Base-by-base conservation (phyloP, 2,113 vertebrate genomes). In the Aythya baeri region DNA sequence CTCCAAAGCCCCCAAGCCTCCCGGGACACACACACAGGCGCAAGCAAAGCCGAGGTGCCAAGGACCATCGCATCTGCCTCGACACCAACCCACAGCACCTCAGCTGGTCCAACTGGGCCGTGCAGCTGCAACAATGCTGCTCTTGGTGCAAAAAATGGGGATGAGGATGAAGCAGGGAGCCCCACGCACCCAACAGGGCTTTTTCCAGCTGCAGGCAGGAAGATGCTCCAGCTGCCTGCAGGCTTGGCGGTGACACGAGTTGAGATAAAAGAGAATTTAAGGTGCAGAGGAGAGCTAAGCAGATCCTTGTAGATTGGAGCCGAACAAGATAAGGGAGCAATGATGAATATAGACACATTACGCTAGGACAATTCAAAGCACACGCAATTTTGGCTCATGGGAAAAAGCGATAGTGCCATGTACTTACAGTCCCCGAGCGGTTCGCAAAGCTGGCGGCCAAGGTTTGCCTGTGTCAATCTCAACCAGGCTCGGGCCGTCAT, bases 111-210 rank as follows among this genome's bases (percentile, higher is more conserved):
- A 38, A 27, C 20, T 8, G 3, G 17, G 13, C 65, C 9, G 4
- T 1, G 17, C 34, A 27, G 11, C 7, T 5, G 55, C 29, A 15
- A 13, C 20, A 4, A 4, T 7, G 59, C 63, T 21, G 2, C 2
- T 0, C 12, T 61, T 59, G 11, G 1, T 0, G 1, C 29, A 15
- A 27, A 65, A 70, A 2, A 22, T 32, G 83, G 55, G 46, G 38
- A 15, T 7, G 44, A 52, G 55, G 31, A 5, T 34, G 4, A 74
- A 59, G 83, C 81, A 7, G 20, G 50, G 74, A 68, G 41, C 57
- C 50, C 79, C 2, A 0, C 9, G 0, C 2, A 1, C 55, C 38
- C 41, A 8, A 17, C 8, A 5, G 17, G 17, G 18, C 25, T 0
- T 63, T 57, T 92, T 46, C 74, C 85, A 93, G 76, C 80, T n/a